Evolutionary conservation across 1,140 invertebrate species (phyloP).

Genomic region (Drosophila paulistorum): DNA sequence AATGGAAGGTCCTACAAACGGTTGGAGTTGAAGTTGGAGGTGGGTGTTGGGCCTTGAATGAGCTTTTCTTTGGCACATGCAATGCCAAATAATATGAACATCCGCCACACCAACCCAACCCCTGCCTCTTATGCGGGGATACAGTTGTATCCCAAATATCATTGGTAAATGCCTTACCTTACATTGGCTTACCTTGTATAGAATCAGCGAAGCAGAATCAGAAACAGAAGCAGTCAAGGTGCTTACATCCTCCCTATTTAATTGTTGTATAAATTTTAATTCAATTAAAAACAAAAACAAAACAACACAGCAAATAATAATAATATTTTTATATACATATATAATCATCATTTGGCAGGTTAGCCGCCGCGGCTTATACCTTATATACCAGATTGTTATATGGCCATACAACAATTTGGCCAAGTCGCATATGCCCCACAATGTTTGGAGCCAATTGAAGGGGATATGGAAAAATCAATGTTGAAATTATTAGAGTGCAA

Average conservation of each 20-base stretch:
- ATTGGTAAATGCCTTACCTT: background rate
- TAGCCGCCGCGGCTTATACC: too few relatives aligned
- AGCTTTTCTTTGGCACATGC: background rate
- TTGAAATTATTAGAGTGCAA: constrained; percentile 76
- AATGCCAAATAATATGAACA: background rate
- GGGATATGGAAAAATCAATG: constrained; percentile 56
- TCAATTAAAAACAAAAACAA: constrained; percentile 5
- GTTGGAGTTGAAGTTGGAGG: background rate
- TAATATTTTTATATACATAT: constrained; percentile 31
- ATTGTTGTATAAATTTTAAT: constrained; percentile 13
- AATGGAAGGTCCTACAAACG: background rate
- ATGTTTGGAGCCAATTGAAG: background rate
- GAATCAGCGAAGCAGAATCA: constrained; percentile 62
- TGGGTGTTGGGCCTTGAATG: too few relatives aligned
- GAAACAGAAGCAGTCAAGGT: constrained; percentile 51
- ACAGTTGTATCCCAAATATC: background rate
- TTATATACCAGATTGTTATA: too few relatives aligned
- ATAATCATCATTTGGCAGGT: too few relatives aligned
- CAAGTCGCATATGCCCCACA: constrained; percentile 22
- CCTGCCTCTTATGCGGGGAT: too few relatives aligned
- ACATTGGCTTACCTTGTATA: constrained; percentile 32
- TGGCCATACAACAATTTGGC: constrained; percentile 35
- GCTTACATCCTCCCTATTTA: constrained; percentile 43
- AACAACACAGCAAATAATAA: background rate
- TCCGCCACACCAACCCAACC: too few relatives aligned